Evolutionary conservation across 2,113 vertebrate genomes (phyloP), one percentile per base, ranked within the genome.

Genomic region (Spheniscus mendiculus): DNA sequence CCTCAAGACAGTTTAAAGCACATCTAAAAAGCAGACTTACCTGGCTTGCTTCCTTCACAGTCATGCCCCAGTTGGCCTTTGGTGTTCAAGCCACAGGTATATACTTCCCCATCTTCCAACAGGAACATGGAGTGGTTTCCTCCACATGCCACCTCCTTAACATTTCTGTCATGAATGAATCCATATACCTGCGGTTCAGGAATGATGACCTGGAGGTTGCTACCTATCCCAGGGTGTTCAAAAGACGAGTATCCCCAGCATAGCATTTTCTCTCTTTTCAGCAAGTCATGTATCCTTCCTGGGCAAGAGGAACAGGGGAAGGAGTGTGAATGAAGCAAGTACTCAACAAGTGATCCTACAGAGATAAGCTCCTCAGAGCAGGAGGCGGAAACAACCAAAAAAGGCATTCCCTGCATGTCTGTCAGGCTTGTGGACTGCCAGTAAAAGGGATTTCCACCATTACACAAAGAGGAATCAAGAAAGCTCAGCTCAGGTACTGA

Each of bases 241-340:
- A 99, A 98, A 95, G 98, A 98, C 32, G 99, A 99, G 95, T 99
- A 99, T 56, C 99, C 99, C 99, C 99, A 99, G 95, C 99, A 99
- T 97, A 99, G 98, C 99, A 99, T 99, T 98, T 97, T 98, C 95
- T 98, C 94, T 83, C 87, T 97, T 95, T 98, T 98, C 97, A 98
- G 95, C 90, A 88, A 98, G 40, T 98, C 98, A 98, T 98, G 96
- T 94, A 83, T 94, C 76, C 90, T 94, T 95, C 90, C 97, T 97
- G 83, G 23, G 45, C 36, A 89, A 91, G 12, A 67, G 23, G 80
- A 92, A 86, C 8, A 77, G 15, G 2, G 21, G 3, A 52, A 55
- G 14, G 22, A 69, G 11, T 2, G 15, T 49, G 73, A 85, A 77
- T 72, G 4, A 81, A 86, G 73, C 49, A 89, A 73, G 49, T 67